These are phyloP conservation scores for Microdon myrmicae DNA, from an alignment of 2,888 invertebrate genomes.

Conservation along the genomic window DNA sequence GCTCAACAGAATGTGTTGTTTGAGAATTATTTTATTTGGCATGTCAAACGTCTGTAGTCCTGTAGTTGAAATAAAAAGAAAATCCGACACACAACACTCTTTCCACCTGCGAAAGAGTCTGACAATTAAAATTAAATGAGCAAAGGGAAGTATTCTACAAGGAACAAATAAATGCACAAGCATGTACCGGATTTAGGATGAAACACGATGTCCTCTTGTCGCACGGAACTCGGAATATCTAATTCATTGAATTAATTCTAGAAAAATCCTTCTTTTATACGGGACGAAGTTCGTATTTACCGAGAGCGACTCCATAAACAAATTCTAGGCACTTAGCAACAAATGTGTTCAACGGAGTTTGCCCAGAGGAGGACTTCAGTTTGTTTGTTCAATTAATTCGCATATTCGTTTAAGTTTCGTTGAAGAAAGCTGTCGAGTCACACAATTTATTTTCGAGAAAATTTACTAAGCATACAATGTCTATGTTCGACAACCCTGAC, in stretches of 20 bases:
- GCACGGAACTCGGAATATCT: no score
- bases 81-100: no score
- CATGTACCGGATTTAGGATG: neutral
- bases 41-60: conserved; percentile 31
- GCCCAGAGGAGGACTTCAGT: no score
- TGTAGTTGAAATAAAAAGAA: neutral
- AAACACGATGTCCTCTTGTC: no score
- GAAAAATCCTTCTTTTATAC: no score
- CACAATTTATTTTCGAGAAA: neutral
- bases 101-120: neutral
- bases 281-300: no score
- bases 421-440: no score
- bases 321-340: no score
- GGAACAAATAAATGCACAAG: neutral
- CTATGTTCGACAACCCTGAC: conserved; percentile 62
- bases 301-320: no score
- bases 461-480: conserved; percentile 56
- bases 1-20: conserved; percentile 1
- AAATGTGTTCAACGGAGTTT: no score
- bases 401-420: no score
- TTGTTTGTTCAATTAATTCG: conserved; percentile 17
- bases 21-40: conserved; percentile 26
- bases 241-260: no score
- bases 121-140: neutral
- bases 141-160: neutral